Percentiles rank a stretch among this genome's conserved stretches.
Evolutionary conservation across 2,888 invertebrate genomes (phyloP).

Genomic region (Anticlea derivata): DNA sequence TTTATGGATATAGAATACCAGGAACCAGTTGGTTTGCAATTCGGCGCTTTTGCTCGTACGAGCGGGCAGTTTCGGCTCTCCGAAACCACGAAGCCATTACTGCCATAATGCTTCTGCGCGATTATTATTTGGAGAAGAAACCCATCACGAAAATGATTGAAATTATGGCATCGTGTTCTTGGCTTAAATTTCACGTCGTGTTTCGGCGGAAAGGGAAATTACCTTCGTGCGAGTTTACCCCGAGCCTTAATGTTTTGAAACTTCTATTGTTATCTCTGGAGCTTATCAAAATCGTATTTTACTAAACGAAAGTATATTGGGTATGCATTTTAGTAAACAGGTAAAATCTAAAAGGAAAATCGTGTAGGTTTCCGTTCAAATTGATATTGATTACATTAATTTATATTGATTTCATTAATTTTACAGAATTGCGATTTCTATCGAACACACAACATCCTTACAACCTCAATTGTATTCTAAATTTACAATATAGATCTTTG

Average conservation of each 20-base stretch:
- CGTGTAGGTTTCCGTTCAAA: too few species aligned
- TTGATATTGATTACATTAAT: too few species aligned
- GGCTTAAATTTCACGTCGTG: conserved; percentile 40
- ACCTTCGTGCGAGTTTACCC: conserved; percentile 39
- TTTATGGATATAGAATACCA: conserved; percentile 55
- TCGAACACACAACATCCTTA: too few species aligned
- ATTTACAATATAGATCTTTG: too few species aligned
- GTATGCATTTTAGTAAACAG: too few species aligned
- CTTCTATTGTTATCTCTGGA: neutral
- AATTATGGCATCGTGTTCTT: conserved; percentile 54
- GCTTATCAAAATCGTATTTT: neutral
- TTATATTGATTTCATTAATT: too few species aligned
- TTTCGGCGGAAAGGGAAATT: conserved; percentile 51
- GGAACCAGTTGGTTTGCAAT: conserved; percentile 68
- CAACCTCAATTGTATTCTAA: too few species aligned
- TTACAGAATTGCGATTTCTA: too few species aligned
- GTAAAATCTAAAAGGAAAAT: too few species aligned
- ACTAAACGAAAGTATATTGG: too few species aligned
- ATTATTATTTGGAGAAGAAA: conserved; percentile 67
- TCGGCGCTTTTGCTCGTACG: conserved; percentile 58
- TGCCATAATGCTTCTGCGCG: conserved; percentile 61
- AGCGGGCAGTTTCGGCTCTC: conserved; percentile 47
- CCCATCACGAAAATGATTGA: conserved; percentile 69
- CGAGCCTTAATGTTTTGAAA: conserved; percentile 28
- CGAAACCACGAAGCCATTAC: conserved; percentile 63